phyloP scores from a whole-genome alignment of 2,888 invertebrate genomes.

The Andrena hattorfiana region DNA sequence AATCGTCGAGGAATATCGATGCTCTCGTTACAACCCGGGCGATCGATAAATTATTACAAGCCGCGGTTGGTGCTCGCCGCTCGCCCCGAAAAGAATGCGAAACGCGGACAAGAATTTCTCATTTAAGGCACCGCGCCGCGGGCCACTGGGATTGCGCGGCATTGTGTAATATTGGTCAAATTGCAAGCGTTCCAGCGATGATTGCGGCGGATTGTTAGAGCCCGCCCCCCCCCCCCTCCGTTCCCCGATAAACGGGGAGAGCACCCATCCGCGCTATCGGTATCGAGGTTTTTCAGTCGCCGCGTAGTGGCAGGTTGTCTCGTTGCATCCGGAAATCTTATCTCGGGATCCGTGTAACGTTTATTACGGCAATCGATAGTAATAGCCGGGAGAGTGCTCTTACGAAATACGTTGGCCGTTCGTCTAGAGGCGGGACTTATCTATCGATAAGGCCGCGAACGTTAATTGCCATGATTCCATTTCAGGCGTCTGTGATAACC shows the following conservation, averaged over 20 bases:
- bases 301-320: slow-evolving; percentile 5
- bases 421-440: slow-evolving; percentile 9
- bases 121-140: slow-evolving; percentile 47
- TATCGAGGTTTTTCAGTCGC: slow-evolving; percentile 21
- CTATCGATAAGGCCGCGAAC: background rate
- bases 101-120: slow-evolving; percentile 52
- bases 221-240: background rate
- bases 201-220: slow-evolving; percentile 38
- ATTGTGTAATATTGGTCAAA: slow-evolving; percentile 61
- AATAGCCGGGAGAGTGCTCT: slow-evolving; percentile 33
- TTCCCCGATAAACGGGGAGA: slow-evolving; percentile 23
- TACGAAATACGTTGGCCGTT: slow-evolving; percentile 1
- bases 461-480: slow-evolving; percentile 8
- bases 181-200: slow-evolving; percentile 53
- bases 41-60: slow-evolving; percentile 29
- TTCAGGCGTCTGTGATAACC: no score
- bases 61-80: slow-evolving; percentile 23
- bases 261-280: slow-evolving; percentile 28
- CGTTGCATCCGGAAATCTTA: slow-evolving; percentile 22
- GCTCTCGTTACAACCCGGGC: slow-evolving; percentile 2
- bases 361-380: slow-evolving; percentile 34
- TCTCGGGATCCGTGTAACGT: slow-evolving; percentile 17
- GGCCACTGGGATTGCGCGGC: slow-evolving; percentile 46
- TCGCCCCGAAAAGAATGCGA: slow-evolving; percentile 48
- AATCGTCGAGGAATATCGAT: background rate